Evolutionary conservation across 2,888 invertebrate genomes (phyloP).

Genomic region (Nomada ferruginata): DNA sequence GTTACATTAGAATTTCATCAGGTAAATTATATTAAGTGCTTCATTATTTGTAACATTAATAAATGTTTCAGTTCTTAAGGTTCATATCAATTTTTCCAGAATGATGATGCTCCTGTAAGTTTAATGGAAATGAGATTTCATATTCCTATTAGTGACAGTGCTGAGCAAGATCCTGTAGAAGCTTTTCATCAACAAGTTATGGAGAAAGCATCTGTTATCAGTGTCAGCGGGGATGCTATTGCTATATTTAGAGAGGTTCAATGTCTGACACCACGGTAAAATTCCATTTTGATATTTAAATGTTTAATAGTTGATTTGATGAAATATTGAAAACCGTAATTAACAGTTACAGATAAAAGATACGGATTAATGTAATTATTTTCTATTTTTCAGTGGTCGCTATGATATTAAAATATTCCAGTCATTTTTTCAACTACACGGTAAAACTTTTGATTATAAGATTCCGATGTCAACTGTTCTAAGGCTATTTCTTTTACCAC

Average conservation of each 20-base stretch:
- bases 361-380: slow-evolving; percentile 37
- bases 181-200: slow-evolving; percentile 98
- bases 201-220: slow-evolving; percentile 98
- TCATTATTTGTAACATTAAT: not conserved
- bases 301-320: not conserved
- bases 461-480: slow-evolving; percentile 99
- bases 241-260: slow-evolving; percentile 98
- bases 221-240: slow-evolving; percentile 98
- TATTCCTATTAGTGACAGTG: slow-evolving; percentile 95
- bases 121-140: slow-evolving; percentile 99
- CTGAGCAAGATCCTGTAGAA: slow-evolving; percentile 96
- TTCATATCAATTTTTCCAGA: slow-evolving; percentile 86
- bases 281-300: slow-evolving; percentile 14
- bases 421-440: slow-evolving; percentile 95
- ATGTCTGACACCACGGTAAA: slow-evolving; percentile 97
- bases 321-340: not conserved
- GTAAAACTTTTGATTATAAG: slow-evolving; percentile 99
- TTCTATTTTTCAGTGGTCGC: slow-evolving; percentile 92
- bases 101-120: slow-evolving; percentile 98
- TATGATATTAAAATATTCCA: slow-evolving; percentile 98
- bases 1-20: slow-evolving; percentile 99
- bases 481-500: slow-evolving; percentile 96
- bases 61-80: slow-evolving; percentile 6
- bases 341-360: not conserved
- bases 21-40: slow-evolving; percentile 83